Conservation (phyloP, 64 coral and sea anemone genomes). For the Pocillopora damicornis region DNA sequence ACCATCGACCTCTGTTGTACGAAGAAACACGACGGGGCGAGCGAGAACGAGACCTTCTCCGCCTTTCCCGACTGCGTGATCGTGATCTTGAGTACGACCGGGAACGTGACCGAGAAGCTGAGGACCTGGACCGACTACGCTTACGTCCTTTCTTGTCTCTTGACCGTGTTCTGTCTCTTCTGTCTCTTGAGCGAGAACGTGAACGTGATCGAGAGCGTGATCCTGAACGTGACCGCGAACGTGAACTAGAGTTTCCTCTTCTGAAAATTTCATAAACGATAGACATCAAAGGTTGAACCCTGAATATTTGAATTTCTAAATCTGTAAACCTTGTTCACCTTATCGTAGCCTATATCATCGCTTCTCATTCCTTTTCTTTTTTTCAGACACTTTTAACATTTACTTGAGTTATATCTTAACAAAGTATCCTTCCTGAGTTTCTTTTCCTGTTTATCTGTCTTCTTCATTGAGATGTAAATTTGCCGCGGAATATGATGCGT, state of each 20-base stretch:
- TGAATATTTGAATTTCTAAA: too few relatives aligned
- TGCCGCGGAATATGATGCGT: too few relatives aligned
- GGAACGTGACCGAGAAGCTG: conserved; percentile 49
- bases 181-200: conserved; percentile 46
- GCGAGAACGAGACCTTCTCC: conserved; percentile 73
- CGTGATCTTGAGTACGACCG: conserved; percentile 71
- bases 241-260: conserved; percentile 60
- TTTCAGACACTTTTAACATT: too few relatives aligned
- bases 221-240: conserved; percentile 61
- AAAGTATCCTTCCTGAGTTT: too few relatives aligned
- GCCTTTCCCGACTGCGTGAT: conserved; percentile 53
- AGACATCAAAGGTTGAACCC: neutral
- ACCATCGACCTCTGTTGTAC: conserved; percentile 61
- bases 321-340: too few relatives aligned
- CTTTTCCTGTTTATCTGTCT: too few relatives aligned
- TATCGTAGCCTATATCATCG: too few relatives aligned
- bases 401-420: too few relatives aligned
- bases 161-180: conserved; percentile 24
- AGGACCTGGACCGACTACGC: conserved; percentile 42
- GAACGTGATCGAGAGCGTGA: conserved; percentile 68
- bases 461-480: too few relatives aligned
- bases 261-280: conserved; percentile 3
- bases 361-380: too few relatives aligned
- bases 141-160: conserved; percentile 33
- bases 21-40: conserved; percentile 84